phyloP scores from a whole-genome alignment of 2,888 invertebrate species.

The Icerya purchasi region DNA sequence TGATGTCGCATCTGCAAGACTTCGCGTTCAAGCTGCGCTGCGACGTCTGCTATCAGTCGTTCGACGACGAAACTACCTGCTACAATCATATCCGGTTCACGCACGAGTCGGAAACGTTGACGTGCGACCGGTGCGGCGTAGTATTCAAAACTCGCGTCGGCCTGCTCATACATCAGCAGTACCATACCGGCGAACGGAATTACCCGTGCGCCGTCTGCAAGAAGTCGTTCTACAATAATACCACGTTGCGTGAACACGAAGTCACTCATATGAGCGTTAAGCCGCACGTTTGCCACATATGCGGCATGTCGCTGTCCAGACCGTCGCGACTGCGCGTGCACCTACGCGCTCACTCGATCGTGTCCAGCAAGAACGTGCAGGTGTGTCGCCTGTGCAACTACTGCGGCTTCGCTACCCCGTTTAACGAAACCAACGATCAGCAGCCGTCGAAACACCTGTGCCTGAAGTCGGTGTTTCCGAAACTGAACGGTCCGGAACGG shows the following conservation, averaged over 20 bases:
- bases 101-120: slow-evolving; percentile 15
- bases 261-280: slow-evolving; percentile 23
- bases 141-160: slow-evolving; percentile 16
- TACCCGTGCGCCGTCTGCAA: slow-evolving; percentile 31
- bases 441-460: not conserved
- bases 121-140: slow-evolving; percentile 16
- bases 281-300: slow-evolving; percentile 34
- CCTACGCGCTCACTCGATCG: slow-evolving; percentile 27
- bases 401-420: slow-evolving; percentile 18
- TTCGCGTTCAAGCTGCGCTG: slow-evolving; percentile 19
- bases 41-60: slow-evolving; percentile 18
- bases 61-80: slow-evolving; percentile 29
- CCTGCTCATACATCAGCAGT: slow-evolving; percentile 31
- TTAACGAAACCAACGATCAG: not conserved
- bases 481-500: not conserved
- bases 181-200: slow-evolving; percentile 25
- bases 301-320: slow-evolving; percentile 31
- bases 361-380: slow-evolving; percentile 21
- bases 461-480: not conserved
- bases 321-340: slow-evolving; percentile 32
- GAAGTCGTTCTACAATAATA: slow-evolving; percentile 31
- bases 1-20: slow-evolving; percentile 24
- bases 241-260: slow-evolving; percentile 32
- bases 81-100: slow-evolving; percentile 28
- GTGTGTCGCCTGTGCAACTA: slow-evolving; percentile 15